Evolutionary conservation across 2,888 invertebrate genomes (phyloP).

Genomic region (Frankliniella intonsa): DNA sequence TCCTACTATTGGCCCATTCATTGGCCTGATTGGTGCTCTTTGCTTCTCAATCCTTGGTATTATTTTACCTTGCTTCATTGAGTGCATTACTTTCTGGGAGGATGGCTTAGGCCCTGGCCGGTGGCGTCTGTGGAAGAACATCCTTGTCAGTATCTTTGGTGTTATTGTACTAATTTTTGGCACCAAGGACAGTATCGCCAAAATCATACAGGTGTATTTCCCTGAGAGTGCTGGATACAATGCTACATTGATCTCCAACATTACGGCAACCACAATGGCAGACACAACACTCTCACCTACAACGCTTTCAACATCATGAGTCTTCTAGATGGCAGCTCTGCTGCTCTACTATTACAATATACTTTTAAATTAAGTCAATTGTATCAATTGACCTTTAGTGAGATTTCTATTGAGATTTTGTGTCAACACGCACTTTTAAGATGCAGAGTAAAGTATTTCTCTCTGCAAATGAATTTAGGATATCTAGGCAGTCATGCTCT

Average conservation of each 20-base stretch:
- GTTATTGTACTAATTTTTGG: slow-evolving; percentile 78
- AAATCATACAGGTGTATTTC: slow-evolving; percentile 51
- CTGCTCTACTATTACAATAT: neutral
- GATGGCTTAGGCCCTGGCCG: slow-evolving; percentile 68
- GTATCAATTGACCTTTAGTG: neutral
- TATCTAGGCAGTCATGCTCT: neutral
- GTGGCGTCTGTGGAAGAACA: slow-evolving; percentile 75
- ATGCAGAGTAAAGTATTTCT: neutral
- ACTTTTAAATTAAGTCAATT: neutral
- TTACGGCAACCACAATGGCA: too few species aligned
- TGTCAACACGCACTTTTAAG: neutral
- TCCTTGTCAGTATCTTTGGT: slow-evolving; percentile 69
- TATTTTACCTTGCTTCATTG: slow-evolving; percentile 79
- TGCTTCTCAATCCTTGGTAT: slow-evolving; percentile 89
- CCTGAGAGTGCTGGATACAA: neutral
- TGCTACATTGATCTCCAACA: neutral
- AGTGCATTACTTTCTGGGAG: slow-evolving; percentile 81
- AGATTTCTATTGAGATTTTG: neutral
- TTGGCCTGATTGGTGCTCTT: slow-evolving; percentile 88
- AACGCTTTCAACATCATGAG: neutral
- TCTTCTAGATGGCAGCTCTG: neutral
- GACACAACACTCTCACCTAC: neutral
- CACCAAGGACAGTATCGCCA: slow-evolving; percentile 59
- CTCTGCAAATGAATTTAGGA: neutral
- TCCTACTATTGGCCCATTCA: slow-evolving; percentile 83